A percentile compares a stretch with the other conserved stretches of the same genome.
Conservation (phyloP, 2,113 vertebrate genomes). For the Pollimyrus isidori region DNA sequence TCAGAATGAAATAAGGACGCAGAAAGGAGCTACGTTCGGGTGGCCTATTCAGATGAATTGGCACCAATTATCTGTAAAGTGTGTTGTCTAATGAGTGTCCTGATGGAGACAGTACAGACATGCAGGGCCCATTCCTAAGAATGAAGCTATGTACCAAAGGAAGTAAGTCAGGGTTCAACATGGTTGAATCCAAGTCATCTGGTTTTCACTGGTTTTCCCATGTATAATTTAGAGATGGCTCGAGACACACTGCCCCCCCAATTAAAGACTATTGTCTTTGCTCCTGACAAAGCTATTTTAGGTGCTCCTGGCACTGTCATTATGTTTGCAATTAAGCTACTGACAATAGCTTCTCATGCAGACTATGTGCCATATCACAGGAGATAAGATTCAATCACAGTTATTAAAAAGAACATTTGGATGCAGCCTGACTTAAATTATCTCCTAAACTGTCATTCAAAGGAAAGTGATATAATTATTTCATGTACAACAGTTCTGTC, state of each 20-base stretch:
- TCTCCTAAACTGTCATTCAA: not conserved
- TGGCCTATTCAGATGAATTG: not conserved
- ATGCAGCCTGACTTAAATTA: not conserved
- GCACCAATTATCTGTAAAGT: conserved; percentile 1
- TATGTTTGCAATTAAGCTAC: not conserved
- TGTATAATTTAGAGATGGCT: not conserved
- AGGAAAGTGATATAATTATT: not conserved
- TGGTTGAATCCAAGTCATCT: not conserved
- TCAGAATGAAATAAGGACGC: not conserved
- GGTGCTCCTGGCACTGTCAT: not conserved
- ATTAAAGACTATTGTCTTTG: not conserved
- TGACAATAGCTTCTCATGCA: not conserved
- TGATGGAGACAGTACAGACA: not conserved
- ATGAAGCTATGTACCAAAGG: not conserved
- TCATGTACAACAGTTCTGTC: not conserved
- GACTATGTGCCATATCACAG: not conserved
- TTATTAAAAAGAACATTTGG: conserved; percentile 15
- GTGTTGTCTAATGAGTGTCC: not conserved
- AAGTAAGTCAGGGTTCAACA: not conserved
- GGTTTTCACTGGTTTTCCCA: not conserved
- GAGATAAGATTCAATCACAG: not conserved
- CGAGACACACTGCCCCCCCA: too few species aligned
- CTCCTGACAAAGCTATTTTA: not conserved
- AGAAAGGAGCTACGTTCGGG: not conserved
- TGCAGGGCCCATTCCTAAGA: not conserved